Evolutionary conservation across 2,113 vertebrate species (phyloP).

Genomic region (Vidua macroura): DNA sequence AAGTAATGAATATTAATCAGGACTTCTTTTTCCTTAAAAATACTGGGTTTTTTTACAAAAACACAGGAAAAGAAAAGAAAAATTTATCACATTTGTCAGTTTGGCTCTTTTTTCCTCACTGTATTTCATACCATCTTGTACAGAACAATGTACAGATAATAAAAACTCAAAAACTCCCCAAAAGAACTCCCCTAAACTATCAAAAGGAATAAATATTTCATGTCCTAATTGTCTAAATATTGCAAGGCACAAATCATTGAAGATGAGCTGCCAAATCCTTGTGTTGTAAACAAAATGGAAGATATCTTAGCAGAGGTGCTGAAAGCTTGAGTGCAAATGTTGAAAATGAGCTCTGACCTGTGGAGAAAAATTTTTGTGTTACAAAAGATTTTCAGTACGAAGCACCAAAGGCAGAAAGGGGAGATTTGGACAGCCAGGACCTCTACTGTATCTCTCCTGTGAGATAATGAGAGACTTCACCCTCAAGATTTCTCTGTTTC

Average conservation of each 20-base stretch:
- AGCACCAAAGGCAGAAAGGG: not conserved
- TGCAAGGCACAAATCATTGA: not conserved
- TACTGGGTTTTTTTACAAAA: not conserved
- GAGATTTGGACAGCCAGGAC: not conserved
- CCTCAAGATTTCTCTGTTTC: not conserved
- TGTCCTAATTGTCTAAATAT: not conserved
- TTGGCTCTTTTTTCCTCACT: not conserved
- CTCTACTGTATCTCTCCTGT: not conserved
- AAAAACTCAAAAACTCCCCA: not conserved
- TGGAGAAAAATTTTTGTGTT: not conserved
- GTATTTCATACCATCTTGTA: not conserved
- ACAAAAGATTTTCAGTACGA: not conserved
- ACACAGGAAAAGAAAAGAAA: not conserved
- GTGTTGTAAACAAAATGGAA: not conserved
- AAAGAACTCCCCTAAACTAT: not conserved
- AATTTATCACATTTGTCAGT: not conserved
- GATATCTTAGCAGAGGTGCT: not conserved
- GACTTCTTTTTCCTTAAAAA: not conserved
- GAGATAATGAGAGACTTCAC: not conserved
- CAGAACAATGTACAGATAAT: not conserved
- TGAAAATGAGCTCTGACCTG: not conserved
- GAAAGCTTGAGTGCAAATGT: not conserved
- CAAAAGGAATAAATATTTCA: not conserved
- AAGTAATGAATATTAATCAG: not conserved
- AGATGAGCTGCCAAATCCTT: not conserved